Evolutionary conservation across 2,797 vertebrate genomes (phyloP), one percentile per base, ranked within the genome.

Genomic region (Pipistrellus pygmaeus): DNA sequence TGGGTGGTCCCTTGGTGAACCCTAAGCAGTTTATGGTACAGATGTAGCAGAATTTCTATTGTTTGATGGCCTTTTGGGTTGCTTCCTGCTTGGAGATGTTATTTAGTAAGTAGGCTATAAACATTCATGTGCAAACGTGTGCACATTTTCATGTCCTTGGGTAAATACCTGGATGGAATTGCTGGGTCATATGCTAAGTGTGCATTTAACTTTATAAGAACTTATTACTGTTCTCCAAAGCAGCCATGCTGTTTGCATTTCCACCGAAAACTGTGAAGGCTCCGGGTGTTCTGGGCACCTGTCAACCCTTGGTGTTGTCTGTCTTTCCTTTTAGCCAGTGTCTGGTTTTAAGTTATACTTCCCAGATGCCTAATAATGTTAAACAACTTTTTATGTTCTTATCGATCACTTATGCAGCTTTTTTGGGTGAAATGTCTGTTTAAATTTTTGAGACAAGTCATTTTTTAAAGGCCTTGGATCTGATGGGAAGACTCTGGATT

Each of bases 261-360:
- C 77, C 25, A 51, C 17, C 2, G 8, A 17, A 4, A 57, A 6
- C 2, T 23, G 4, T 7, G 8, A 83, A 55, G 1, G 1, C 60
- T 27, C 66, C 3, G 1, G 3, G n/a, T 72, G 35, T 7, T 72
- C 55, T 23, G 2, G 6, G 0, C 3, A 21, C 3, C 46, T 18
- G 6, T 6, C 23, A 66, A 35, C 5, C 38, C 9, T 62, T 72
- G 44, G 9, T 32, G 27, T 64, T 53, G 8, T 53, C 32, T 0
- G 17, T 11, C 7, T 57, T 62, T 88, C 10, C 17, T 17, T 15
- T 17, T 13, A 57, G 23, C 20, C 6, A 6, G 15, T 32, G 41
- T 76, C 66, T 89, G 38, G 25, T 18, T 95, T 69, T 53, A 44
- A 71, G 25, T 80, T 88, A 35, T 35, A 21, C 64, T 66, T 95